Percentiles rank a stretch among this genome's conserved stretches.
Conservation (phyloP, 2,888 invertebrate species). For the Aethes cnicana region DNA sequence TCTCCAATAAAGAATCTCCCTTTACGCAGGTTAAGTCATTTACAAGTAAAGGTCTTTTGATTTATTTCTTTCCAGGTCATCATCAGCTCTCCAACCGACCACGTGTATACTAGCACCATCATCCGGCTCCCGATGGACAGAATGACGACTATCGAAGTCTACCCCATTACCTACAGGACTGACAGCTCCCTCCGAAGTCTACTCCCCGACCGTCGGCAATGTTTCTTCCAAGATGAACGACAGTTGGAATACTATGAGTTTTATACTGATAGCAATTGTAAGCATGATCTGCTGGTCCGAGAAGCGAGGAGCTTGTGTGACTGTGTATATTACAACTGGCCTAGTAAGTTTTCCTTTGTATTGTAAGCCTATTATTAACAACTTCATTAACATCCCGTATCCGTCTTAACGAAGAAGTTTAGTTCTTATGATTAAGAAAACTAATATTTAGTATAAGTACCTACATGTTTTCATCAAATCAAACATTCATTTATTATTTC, state of each 20-base stretch:
- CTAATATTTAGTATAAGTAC: no score
- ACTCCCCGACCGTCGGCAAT: conserved; percentile 61
- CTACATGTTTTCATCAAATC: no score
- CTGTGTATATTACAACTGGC: conserved; percentile 74
- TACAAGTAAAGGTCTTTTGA: not conserved
- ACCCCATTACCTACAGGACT: conserved; percentile 70
- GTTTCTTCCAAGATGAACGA: conserved; percentile 72
- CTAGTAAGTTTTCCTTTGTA: conserved; percentile 52
- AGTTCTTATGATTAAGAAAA: no score
- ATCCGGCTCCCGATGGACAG: conserved; percentile 71
- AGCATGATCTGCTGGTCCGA: conserved; percentile 73
- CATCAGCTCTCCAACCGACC: conserved; percentile 70
- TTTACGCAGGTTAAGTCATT: no score
- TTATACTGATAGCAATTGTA: conserved; percentile 81
- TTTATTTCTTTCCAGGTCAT: conserved; percentile 50
- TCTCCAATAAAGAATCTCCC: no score
- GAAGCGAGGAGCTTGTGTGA: conserved; percentile 69
- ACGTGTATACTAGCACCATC: conserved; percentile 69
- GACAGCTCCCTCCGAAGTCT: conserved; percentile 56
- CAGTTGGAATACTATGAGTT: conserved; percentile 64
- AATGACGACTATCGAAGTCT: conserved; percentile 72
- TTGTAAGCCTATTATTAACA: no score
- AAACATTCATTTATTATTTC: no score
- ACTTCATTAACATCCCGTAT: no score
- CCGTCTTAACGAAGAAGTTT: no score